Evolutionary conservation across 2,888 invertebrate genomes (phyloP).

Genomic region (Clistopyga incitator): DNA sequence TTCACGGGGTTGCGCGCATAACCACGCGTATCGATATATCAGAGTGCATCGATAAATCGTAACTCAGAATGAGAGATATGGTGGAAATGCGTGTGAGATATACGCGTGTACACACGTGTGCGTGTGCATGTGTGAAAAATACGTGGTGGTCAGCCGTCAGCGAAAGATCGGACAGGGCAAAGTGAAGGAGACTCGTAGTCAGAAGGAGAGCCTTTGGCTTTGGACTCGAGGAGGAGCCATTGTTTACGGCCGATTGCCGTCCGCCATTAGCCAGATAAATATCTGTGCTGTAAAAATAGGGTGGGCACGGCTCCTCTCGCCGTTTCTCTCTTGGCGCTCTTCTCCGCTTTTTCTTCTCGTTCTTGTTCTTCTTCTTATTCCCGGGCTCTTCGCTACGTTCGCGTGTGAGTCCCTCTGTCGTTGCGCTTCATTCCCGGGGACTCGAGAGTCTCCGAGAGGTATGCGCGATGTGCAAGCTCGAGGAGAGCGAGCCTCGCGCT

Average conservation of each 20-base stretch:
- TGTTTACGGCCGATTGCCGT: slow-evolving; percentile 72
- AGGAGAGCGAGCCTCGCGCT: slow-evolving; percentile 7
- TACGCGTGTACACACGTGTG: too few species aligned
- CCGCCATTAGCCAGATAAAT: slow-evolving; percentile 71
- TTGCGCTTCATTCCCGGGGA: slow-evolving; percentile 40
- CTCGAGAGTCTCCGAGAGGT: slow-evolving; percentile 1
- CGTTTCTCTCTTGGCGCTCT: slow-evolving; percentile 34
- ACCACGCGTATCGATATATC: slow-evolving; percentile 44
- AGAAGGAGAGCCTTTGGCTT: slow-evolving; percentile 36
- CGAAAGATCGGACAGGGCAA: neutral
- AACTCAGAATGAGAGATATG: slow-evolving; percentile 57
- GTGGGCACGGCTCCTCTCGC: slow-evolving; percentile 65
- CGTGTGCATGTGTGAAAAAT: too few species aligned
- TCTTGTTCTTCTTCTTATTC: slow-evolving; percentile 34
- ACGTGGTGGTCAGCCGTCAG: slow-evolving; percentile 15
- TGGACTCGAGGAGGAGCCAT: slow-evolving; percentile 65
- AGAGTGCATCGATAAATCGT: slow-evolving; percentile 57
- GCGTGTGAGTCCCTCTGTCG: slow-evolving; percentile 25
- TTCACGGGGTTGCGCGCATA: slow-evolving; percentile 3
- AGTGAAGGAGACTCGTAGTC: slow-evolving; percentile 10
- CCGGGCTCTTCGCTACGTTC: slow-evolving; percentile 9
- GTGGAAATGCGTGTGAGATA: neutral
- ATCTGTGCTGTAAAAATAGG: slow-evolving; percentile 70
- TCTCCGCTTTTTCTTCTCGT: neutral
- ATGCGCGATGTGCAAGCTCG: slow-evolving; percentile 13